Conservation (phyloP, 1,140 invertebrate genomes). For the Phthorimaea operculella region DNA sequence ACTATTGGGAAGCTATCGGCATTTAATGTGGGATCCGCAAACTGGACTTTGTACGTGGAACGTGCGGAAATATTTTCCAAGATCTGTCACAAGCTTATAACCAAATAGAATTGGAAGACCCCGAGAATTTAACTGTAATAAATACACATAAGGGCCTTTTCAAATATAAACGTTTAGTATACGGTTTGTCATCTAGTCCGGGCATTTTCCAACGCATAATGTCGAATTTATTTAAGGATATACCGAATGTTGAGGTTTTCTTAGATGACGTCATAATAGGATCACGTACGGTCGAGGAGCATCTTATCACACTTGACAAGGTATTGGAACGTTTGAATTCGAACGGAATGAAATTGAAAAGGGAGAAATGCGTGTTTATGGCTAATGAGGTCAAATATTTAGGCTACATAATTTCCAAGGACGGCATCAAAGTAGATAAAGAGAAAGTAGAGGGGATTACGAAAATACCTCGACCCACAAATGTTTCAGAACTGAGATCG, state of each 20-base stretch:
- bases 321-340: background rate
- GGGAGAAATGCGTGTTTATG: background rate
- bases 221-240: background rate
- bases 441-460: background rate
- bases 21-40: too few relatives aligned
- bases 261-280: constrained; percentile 6
- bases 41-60: too few relatives aligned
- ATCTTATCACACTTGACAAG: background rate
- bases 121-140: background rate
- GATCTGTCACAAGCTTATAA: background rate
- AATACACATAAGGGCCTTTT: background rate
- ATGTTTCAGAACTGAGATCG: background rate
- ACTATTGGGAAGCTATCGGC: too few relatives aligned
- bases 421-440: background rate
- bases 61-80: background rate
- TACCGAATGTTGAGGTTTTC: background rate
- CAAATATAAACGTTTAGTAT: background rate
- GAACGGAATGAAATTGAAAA: background rate
- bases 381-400: background rate
- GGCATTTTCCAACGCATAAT: background rate
- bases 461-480: background rate
- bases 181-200: background rate
- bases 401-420: background rate
- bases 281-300: background rate
- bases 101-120: background rate